Conservation (phyloP, 2,888 invertebrate species). For the Salticus scenicus region DNA sequence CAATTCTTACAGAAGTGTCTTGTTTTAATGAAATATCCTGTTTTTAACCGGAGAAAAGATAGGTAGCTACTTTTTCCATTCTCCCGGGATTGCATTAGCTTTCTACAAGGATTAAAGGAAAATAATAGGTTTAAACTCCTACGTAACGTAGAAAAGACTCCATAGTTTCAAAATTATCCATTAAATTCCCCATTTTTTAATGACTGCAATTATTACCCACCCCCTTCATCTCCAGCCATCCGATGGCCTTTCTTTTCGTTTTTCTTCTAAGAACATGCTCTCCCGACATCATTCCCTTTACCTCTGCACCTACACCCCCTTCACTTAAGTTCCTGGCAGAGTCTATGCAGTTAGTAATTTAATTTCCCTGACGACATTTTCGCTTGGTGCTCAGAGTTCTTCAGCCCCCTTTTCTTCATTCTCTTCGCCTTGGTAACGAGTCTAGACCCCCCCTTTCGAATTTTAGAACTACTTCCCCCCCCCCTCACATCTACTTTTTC, state of each 20-base stretch:
- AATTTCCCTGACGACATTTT: conserved; percentile 71
- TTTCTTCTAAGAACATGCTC: conserved; percentile 52
- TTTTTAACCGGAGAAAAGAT: no score
- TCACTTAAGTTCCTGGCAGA: conserved; percentile 36
- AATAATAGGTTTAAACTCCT: no score
- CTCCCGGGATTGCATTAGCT: no score
- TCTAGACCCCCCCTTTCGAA: conserved; percentile 43
- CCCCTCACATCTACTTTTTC: conserved; percentile 34
- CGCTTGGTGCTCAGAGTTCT: conserved; percentile 51
- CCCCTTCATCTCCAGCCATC: conserved; percentile 42
- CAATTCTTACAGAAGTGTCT: no score
- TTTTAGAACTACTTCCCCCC: conserved; percentile 32
- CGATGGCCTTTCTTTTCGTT: conserved; percentile 49
- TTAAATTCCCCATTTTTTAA: background rate
- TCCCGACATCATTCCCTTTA: conserved; percentile 49
- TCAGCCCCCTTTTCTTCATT: conserved; percentile 33
- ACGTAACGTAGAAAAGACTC: no score
- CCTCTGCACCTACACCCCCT: background rate
- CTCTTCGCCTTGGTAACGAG: conserved; percentile 69
- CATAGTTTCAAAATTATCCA: background rate
- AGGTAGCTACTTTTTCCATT: no score
- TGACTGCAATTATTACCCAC: conserved; percentile 24
- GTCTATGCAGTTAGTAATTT: conserved; percentile 69
- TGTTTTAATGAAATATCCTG: no score
- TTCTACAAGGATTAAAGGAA: no score